Evolutionary conservation across 2,888 invertebrate species (phyloP).

Genomic region (Athrips mouffetella): DNA sequence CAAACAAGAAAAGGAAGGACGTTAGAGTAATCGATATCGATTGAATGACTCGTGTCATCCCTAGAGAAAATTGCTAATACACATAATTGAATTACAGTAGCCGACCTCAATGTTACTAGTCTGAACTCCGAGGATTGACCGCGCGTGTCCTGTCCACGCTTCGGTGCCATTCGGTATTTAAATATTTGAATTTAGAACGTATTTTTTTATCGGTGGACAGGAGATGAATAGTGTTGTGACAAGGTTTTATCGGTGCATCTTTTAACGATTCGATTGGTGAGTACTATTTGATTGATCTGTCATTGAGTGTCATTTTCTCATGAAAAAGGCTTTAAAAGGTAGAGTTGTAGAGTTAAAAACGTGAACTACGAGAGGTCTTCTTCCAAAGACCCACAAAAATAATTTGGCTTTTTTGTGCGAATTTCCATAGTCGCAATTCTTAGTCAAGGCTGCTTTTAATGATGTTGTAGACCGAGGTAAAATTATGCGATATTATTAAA

Average conservation of each 20-base stretch:
- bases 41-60: slow-evolving; percentile 33
- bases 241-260: not conserved
- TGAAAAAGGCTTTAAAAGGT: no score
- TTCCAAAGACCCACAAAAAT: no score
- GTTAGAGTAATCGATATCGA: slow-evolving; percentile 26
- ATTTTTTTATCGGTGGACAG: slow-evolving; percentile 1
- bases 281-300: not conserved
- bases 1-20: no score
- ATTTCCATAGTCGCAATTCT: no score
- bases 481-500: no score
- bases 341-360: no score
- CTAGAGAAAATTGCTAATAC: slow-evolving; percentile 72
- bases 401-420: no score
- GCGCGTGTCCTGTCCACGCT: slow-evolving; percentile 28
- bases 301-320: no score
- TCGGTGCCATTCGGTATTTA: not conserved
- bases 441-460: no score
- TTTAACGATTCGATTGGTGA: not conserved
- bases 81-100: slow-evolving; percentile 72
- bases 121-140: slow-evolving; percentile 54
- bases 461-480: no score
- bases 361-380: no score
- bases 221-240: slow-evolving; percentile 44
- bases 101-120: slow-evolving; percentile 54
- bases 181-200: not conserved